A percentile compares a stretch with the other conserved stretches of the same genome.
These are phyloP conservation scores for Dicaeum eximium DNA, from an alignment of 2,113 vertebrate genomes.

Conservation along the genomic window DNA sequence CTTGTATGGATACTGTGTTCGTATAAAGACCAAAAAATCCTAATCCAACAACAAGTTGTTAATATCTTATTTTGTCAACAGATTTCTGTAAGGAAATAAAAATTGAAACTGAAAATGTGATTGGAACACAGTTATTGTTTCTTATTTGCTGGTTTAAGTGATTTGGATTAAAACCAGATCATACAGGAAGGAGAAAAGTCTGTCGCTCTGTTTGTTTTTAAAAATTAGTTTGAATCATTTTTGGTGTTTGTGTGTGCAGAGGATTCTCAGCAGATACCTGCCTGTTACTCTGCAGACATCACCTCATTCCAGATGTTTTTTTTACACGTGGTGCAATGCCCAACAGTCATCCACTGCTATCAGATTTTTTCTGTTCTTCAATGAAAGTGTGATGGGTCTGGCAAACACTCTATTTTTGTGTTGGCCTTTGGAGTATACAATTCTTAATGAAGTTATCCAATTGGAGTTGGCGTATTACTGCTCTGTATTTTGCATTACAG, in stretches of 20 bases:
- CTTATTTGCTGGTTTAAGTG: neutral
- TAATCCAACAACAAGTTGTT: neutral
- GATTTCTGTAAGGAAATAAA: neutral
- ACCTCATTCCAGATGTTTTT: neutral
- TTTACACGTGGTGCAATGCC: neutral
- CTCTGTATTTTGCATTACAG: neutral
- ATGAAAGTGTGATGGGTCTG: neutral
- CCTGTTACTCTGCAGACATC: neutral
- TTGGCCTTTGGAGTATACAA: accelerated
- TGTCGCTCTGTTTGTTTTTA: neutral
- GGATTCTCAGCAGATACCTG: neutral
- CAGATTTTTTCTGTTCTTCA: neutral
- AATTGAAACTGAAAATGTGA: neutral
- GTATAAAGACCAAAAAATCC: neutral
- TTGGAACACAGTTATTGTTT: neutral
- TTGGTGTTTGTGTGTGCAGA: neutral
- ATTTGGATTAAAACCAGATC: neutral
- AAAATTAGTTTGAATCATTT: neutral
- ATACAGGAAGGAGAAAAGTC: neutral
- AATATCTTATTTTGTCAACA: neutral
- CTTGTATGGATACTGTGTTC: neutral
- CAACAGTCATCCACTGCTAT: neutral
- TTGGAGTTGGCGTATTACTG: neutral
- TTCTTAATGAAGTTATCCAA: neutral
- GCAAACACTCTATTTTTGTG: neutral